phyloP scores from a whole-genome alignment of 2,797 vertebrate genomes.

The Coluber constrictor region DNA sequence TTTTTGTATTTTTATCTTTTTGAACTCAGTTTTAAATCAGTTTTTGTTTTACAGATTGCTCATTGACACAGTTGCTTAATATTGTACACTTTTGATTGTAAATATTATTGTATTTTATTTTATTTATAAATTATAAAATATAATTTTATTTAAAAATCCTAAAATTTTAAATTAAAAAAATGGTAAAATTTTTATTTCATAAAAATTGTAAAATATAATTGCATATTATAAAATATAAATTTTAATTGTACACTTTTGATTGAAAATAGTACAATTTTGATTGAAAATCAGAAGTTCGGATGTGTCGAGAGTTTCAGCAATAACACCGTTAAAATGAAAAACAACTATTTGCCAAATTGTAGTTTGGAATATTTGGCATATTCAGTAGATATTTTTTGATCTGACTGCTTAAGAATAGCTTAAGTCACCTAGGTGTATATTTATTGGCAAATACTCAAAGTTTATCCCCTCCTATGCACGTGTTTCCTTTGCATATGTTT shows the following conservation, averaged over 20 bases:
- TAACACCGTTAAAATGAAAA: background rate
- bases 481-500: background rate
- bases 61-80: background rate
- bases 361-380: background rate
- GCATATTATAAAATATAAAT: too few relatives aligned
- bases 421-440: background rate
- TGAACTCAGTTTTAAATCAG: background rate
- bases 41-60: background rate
- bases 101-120: background rate
- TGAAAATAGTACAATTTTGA: too few relatives aligned
- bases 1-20: background rate
- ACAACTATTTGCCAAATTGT: rapidly evolving
- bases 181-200: background rate
- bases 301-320: too few relatives aligned
- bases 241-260: too few relatives aligned
- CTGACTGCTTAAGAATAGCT: background rate
- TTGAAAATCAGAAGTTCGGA: too few relatives aligned
- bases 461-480: background rate
- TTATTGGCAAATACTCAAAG: background rate
- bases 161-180: background rate
- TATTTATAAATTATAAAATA: background rate
- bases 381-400: background rate
- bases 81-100: background rate
- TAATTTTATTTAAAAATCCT: background rate
- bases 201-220: too few relatives aligned